A percentile compares a stretch with the other conserved stretches of the same genome.
Evolutionary conservation across 1,140 invertebrate genomes (phyloP).

Genomic region (Aphelinus atriplicis): DNA sequence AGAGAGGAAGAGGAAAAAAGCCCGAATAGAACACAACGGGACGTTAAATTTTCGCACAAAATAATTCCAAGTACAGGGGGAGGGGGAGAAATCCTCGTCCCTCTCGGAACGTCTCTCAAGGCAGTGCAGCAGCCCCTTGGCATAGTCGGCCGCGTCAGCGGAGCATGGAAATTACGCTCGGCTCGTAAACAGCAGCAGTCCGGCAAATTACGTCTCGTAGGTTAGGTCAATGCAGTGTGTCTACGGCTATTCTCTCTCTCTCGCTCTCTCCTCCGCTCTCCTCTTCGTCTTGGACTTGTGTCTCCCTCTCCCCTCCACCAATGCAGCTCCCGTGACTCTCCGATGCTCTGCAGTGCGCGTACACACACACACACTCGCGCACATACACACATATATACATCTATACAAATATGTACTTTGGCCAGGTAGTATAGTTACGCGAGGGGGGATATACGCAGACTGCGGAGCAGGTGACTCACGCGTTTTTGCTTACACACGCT

Average conservation of each 20-base stretch:
- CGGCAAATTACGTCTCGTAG: background rate
- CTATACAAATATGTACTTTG: background rate
- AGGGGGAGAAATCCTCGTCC: too few species aligned
- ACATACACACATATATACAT: too few species aligned
- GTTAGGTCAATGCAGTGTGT: constrained; percentile 5
- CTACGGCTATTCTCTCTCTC: background rate
- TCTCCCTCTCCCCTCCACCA: too few species aligned
- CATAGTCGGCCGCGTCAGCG: background rate
- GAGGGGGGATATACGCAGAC: too few species aligned
- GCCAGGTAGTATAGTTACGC: background rate
- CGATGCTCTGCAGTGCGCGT: too few species aligned
- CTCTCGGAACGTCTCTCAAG: too few species aligned
- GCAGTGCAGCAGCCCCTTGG: too few species aligned
- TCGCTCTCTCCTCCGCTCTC: background rate
- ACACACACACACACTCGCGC: too few species aligned
- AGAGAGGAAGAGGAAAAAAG: too few species aligned
- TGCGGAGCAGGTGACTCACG: constrained; percentile 16
- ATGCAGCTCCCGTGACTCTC: background rate
- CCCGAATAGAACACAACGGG: too few species aligned
- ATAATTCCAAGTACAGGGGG: too few species aligned
- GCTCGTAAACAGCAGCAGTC: constrained; percentile 1
- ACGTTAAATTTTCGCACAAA: too few species aligned
- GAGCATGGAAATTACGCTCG: background rate
- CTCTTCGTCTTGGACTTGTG: background rate
- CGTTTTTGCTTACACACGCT: background rate